Evolutionary conservation across 2,888 invertebrate genomes (phyloP), one percentile per base, ranked within the genome.

Genomic region (Hemicrepidius hirtus): DNA sequence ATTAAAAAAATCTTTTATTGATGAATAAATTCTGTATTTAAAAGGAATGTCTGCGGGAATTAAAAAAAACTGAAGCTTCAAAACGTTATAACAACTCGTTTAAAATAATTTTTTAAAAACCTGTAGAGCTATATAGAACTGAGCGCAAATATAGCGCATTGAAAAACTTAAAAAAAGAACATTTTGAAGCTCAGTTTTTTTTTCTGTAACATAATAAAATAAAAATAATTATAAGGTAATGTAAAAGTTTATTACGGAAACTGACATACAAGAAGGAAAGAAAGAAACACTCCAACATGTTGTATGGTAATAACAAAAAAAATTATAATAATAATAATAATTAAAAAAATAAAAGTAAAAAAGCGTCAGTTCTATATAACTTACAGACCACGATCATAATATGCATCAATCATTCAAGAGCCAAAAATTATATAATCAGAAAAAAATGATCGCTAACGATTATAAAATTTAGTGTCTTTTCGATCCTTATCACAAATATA

Each of bases 291-390:
- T 78, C 76, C 76, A 63, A 46, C 59, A 65, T 62, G 50, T 66
- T 32, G 53, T 65, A 70, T 64, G 59, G 57, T 69, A 68, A 77
- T 68, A 74, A 66, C 44, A 77, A 68, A 57, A 65, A 62, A 75
- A 12, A 7, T 18, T 32, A n/a, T n/a, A 32, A 44, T 18, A 16
- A 13, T 18, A 44, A 44, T 16, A 44, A 21, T 49, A 20, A 6
- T 46, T 16, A 10, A 49, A 73, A 78, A 68, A 77, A 79, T 78
- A 74, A 81, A 59, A 53, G 44, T 68, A 50, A 74, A 78, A 73
- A 81, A 81, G 81, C 80, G 78, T 82, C 85, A 85, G 85, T 85
- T 85, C 85, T 86, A 86, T 86, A 86, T 86, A 86, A 85, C 86
- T 84, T 83, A 79, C 65, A 66, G 63, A 28, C 40, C 57, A 50